Evolutionary conservation across 2,797 vertebrate species (phyloP).

Genomic region (Apodemus agrarius): DNA sequence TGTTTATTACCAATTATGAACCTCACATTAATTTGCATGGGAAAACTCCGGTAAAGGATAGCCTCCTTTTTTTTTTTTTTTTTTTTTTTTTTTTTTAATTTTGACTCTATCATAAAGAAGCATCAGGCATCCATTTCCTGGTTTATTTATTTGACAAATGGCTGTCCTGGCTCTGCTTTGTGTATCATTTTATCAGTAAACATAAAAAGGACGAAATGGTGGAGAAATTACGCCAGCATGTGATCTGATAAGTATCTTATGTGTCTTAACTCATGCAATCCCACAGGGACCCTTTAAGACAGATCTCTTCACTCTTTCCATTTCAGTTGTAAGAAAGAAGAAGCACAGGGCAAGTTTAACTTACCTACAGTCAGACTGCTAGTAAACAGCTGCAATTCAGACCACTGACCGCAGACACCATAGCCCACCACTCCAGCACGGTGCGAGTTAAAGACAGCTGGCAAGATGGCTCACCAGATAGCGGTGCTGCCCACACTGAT

Average conservation of each 20-base stretch:
- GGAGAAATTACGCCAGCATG: not conserved
- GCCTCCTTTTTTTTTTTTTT: not conserved
- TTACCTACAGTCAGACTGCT: not conserved
- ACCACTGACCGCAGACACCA: not conserved
- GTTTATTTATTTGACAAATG: slow-evolving; percentile 22
- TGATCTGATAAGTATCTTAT: not conserved
- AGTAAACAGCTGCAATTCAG: not conserved
- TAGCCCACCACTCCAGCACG: not conserved
- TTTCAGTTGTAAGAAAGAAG: slow-evolving; percentile 1
- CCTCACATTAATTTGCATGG: not conserved
- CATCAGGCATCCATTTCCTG: not conserved
- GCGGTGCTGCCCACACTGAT: too few species aligned
- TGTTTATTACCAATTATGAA: not conserved
- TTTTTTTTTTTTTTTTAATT: not conserved
- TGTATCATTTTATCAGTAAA: not conserved
- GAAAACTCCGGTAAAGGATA: not conserved
- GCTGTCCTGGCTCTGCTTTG: not conserved
- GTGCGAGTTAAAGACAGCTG: not conserved
- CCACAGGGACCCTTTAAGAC: not conserved
- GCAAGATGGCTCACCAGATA: not conserved
- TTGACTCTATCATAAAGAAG: slow-evolving; percentile 32
- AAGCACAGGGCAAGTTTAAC: not conserved
- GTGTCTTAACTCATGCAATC: not conserved
- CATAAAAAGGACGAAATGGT: not conserved
- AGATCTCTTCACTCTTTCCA: not conserved